A percentile compares a stretch with the other conserved stretches of the same genome.
Evolutionary conservation across 2,888 invertebrate species (phyloP).

Genomic region (Sycophila texana): DNA sequence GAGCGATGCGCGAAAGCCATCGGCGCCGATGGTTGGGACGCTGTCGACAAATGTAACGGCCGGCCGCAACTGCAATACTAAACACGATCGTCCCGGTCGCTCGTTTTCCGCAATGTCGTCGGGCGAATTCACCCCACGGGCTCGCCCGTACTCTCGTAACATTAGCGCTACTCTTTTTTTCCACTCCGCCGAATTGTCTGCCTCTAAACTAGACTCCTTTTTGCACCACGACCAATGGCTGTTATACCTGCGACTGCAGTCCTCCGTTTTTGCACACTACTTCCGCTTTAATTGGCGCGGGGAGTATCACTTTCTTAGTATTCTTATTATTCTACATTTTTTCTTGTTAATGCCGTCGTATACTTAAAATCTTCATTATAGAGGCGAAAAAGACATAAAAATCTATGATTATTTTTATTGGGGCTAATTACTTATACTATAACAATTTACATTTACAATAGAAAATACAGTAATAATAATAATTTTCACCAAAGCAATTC

Average conservation of each 20-base stretch:
- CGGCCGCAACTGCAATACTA: constrained; percentile 45
- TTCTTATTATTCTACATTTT: too few relatives aligned
- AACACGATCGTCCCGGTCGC: constrained; percentile 35
- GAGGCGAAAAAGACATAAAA: too few relatives aligned
- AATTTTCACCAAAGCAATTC: too few relatives aligned
- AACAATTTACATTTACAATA: too few relatives aligned
- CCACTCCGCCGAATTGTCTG: background rate
- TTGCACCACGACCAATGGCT: background rate
- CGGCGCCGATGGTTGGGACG: background rate
- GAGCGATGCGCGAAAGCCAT: constrained; percentile 16
- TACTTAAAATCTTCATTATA: too few relatives aligned
- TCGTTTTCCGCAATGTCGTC: constrained; percentile 40
- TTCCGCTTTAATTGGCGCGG: background rate
- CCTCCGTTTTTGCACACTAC: too few relatives aligned
- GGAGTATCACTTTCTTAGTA: too few relatives aligned
- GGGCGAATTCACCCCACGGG: background rate
- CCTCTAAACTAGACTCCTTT: constrained; percentile 17
- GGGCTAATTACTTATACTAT: too few relatives aligned
- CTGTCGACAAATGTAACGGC: constrained; percentile 32
- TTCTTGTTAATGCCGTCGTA: too few relatives aligned
- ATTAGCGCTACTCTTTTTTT: constrained; percentile 31
- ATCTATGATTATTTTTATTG: too few relatives aligned
- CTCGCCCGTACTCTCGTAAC: constrained; percentile 25
- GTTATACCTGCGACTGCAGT: background rate
- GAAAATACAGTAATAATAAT: too few relatives aligned